Conservation (phyloP, 1,140 invertebrate genomes). For the Bradysia coprophila region DNA sequence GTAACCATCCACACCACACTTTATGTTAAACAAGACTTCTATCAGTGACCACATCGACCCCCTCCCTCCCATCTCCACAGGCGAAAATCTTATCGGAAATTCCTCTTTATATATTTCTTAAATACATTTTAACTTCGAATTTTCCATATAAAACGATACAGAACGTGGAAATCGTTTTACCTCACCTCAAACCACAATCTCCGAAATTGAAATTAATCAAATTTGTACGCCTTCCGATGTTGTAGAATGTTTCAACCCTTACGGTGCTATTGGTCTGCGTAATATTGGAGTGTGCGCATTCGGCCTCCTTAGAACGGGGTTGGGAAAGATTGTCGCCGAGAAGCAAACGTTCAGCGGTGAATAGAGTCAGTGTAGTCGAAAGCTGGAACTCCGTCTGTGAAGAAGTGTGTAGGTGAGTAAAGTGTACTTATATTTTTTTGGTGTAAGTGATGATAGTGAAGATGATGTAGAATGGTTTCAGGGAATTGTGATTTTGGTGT, state of each 20-base stretch:
- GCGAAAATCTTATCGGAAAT: too few species aligned
- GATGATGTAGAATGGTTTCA: neutral
- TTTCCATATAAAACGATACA: too few species aligned
- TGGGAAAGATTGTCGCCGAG: neutral
- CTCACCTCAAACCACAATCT: too few species aligned
- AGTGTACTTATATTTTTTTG: neutral
- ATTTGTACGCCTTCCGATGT: neutral
- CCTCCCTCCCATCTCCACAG: too few species aligned
- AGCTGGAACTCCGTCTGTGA: neutral
- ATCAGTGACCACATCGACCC: too few species aligned
- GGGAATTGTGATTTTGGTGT: too few species aligned
- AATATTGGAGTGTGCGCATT: neutral
- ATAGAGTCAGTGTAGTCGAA: neutral
- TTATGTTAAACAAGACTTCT: too few species aligned
- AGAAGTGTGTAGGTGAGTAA: neutral
- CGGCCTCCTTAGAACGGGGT: neutral
- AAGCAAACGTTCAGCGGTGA: neutral
- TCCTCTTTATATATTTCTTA: too few species aligned
- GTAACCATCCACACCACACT: too few species aligned
- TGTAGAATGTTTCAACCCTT: neutral
- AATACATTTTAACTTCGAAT: too few species aligned
- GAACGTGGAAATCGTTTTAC: too few species aligned
- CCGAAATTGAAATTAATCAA: neutral
- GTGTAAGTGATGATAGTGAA: neutral
- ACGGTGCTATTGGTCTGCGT: neutral